Conservation (phyloP, 92 coral and sea anemone species). For the Zoanthus sociatus region DNA sequence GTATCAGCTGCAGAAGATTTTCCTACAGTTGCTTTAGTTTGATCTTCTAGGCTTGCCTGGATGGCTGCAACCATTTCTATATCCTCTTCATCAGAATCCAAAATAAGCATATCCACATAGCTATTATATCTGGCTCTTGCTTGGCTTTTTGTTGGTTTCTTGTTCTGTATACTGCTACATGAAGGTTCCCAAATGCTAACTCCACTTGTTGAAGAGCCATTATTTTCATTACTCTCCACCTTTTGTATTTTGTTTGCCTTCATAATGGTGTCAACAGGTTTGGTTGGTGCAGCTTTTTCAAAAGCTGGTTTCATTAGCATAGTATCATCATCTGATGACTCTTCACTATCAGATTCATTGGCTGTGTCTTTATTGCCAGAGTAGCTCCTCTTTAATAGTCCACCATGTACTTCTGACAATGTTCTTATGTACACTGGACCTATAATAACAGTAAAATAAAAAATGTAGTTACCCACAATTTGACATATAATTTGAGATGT, state of each 20-base stretch:
- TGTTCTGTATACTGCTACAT: not conserved
- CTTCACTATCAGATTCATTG: slow-evolving; percentile 5
- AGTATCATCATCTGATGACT: not conserved
- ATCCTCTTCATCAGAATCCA: slow-evolving; percentile 19
- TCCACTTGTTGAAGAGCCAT: slow-evolving; percentile 6
- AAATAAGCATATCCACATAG: not conserved
- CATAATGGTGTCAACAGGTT: not conserved
- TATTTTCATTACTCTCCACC: not conserved
- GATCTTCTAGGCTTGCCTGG: slow-evolving; percentile 21
- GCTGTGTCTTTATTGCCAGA: not conserved
- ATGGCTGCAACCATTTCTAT: slow-evolving; percentile 14
- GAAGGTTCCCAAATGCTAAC: slow-evolving; percentile 3
- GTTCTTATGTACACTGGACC: slow-evolving; percentile 14
- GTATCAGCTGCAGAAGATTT: not conserved
- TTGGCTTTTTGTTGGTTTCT: not conserved
- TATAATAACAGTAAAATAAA: not conserved
- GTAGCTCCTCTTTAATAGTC: slow-evolving; percentile 6
- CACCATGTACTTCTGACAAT: slow-evolving; percentile 5
- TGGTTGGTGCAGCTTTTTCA: not conserved
- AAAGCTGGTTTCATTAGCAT: slow-evolving; percentile 1
- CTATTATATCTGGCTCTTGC: not conserved
- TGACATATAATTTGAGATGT: not conserved
- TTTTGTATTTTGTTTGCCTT: slow-evolving; percentile 2
- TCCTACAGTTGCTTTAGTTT: not conserved
- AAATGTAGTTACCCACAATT: not conserved